Percentiles rank a stretch among this genome's conserved stretches.
Conservation (phyloP, 2,113 vertebrate genomes). For the Ctenodactylus gundi region DNA sequence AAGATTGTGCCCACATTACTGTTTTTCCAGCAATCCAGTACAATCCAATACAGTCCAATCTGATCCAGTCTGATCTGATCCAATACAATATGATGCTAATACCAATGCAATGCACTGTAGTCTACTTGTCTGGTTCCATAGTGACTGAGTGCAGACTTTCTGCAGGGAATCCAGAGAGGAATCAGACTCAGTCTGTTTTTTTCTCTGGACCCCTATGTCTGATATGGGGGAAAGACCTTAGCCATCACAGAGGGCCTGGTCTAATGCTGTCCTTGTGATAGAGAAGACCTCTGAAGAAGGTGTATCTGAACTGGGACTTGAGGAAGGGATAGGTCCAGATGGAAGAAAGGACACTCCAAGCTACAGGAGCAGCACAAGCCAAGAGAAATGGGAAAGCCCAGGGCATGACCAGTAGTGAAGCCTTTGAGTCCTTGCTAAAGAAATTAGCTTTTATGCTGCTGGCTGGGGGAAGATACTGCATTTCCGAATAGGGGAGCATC, state of each 20-base stretch:
- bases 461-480: rapidly evolving
- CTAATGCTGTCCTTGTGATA: background rate
- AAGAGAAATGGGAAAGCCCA: background rate
- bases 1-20: background rate
- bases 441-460: background rate
- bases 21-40: background rate
- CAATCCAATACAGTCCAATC: background rate
- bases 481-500: background rate
- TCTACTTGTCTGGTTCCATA: background rate
- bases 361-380: background rate
- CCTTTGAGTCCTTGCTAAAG: background rate
- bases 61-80: background rate
- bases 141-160: background rate
- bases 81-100: too few relatives aligned
- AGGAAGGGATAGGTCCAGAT: background rate
- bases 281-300: background rate
- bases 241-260: background rate
- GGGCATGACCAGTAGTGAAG: background rate
- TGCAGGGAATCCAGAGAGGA: background rate
- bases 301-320: background rate
- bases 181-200: background rate
- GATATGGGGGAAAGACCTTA: background rate
- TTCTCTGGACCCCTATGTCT: too few relatives aligned
- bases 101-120: too few relatives aligned
- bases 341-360: background rate